These are phyloP conservation scores for Drosophila albomicans DNA, from an alignment of 1,140 invertebrate species.

Conservation along the genomic window DNA sequence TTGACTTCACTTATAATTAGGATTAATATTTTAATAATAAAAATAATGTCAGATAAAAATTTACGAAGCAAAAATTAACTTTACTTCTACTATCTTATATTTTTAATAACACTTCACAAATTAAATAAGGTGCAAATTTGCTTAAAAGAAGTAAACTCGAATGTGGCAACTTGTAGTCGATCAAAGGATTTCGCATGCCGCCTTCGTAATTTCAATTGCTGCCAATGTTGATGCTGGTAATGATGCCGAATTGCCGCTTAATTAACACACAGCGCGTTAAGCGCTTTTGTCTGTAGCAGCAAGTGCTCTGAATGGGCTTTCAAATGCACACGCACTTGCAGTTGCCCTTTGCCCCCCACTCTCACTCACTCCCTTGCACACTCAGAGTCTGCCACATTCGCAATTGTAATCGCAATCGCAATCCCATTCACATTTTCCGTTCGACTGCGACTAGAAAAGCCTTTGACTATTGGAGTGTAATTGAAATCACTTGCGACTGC, in stretches of 20 bases:
- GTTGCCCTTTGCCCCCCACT: not conserved
- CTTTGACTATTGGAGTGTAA: slow-evolving; percentile 73
- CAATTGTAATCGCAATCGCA: not conserved
- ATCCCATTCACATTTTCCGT: not conserved
- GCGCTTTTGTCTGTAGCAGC: slow-evolving; percentile 65
- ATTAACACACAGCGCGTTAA: slow-evolving; percentile 79
- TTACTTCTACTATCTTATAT: too few relatives aligned
- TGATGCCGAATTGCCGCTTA: slow-evolving; percentile 79
- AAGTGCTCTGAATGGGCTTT: slow-evolving; percentile 36
- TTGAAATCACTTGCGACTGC: slow-evolving; percentile 60
- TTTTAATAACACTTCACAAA: too few relatives aligned
- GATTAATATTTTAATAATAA: too few relatives aligned
- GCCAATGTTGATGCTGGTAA: slow-evolving; percentile 77
- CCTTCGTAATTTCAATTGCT: slow-evolving; percentile 43
- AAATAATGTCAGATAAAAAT: too few relatives aligned
- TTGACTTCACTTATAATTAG: too few relatives aligned
- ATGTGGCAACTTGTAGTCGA: slow-evolving; percentile 6
- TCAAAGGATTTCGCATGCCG: slow-evolving; percentile 4
- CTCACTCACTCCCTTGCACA: not conserved
- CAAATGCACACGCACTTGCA: slow-evolving; percentile 31
- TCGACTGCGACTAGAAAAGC: slow-evolving; percentile 1
- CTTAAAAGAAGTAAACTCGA: not conserved
- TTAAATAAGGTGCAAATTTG: too few relatives aligned
- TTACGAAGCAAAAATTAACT: too few relatives aligned
- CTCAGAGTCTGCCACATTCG: too few relatives aligned